phyloP scores from a whole-genome alignment of 2,888 invertebrate genomes.

The Drosophila engyochracea region DNA sequence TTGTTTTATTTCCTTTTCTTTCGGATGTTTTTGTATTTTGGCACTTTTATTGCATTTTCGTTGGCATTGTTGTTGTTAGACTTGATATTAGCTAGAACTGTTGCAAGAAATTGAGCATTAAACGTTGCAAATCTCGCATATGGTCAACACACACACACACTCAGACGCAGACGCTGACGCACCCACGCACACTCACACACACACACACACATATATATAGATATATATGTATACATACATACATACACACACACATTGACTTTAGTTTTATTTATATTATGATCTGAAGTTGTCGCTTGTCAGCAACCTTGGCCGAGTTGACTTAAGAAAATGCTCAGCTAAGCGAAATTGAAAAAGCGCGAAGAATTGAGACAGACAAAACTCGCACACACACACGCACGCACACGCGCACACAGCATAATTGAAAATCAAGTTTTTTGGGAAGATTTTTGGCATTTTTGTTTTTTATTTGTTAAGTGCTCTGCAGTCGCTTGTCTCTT shows the following conservation, averaged over 20 bases:
- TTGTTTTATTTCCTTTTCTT: constrained; percentile 5
- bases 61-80: constrained; percentile 44
- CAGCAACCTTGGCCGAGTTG: constrained; percentile 72
- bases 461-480: constrained; percentile 20
- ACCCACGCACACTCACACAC: constrained; percentile 2
- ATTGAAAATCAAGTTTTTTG: constrained; percentile 56
- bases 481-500: constrained; percentile 25
- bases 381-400: constrained; percentile 3
- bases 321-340: constrained; percentile 51
- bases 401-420: constrained; percentile 4
- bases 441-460: constrained; percentile 39
- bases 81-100: constrained; percentile 29
- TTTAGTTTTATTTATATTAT: constrained; percentile 52
- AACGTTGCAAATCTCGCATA: constrained; percentile 56
- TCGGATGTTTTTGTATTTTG: constrained; percentile 19
- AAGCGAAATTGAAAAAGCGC: constrained; percentile 55
- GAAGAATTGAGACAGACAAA: constrained; percentile 30
- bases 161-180: neutral
- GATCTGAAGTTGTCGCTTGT: constrained; percentile 60
- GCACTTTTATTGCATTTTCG: constrained; percentile 67
- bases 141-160: constrained; percentile 40
- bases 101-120: constrained; percentile 42
- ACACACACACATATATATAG: neutral
- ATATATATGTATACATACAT: constrained; percentile 10
- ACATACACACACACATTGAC: constrained; percentile 22